Evolutionary conservation across 2,113 vertebrate genomes (phyloP).

Genomic region (Phyllostomus hastatus): DNA sequence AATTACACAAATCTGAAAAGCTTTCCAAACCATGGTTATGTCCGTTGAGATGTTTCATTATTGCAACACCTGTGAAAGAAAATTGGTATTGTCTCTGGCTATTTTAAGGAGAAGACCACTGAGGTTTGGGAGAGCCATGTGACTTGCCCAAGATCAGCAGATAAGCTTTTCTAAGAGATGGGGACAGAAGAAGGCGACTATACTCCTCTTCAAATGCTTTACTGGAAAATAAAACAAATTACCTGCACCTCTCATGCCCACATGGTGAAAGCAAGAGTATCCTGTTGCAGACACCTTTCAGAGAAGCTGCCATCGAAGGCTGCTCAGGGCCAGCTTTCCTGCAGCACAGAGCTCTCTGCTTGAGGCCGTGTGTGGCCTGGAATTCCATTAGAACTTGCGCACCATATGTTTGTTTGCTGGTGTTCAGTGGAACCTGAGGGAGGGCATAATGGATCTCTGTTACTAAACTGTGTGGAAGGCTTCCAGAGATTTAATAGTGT

Average conservation of each 20-base stretch:
- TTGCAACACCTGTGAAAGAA: not conserved
- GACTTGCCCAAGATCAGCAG: constrained; percentile 21
- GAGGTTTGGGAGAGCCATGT: not conserved
- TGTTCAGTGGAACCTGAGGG: constrained; percentile 51
- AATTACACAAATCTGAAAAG: not conserved
- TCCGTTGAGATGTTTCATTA: not conserved
- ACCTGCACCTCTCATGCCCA: not conserved
- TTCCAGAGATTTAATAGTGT: constrained; percentile 57
- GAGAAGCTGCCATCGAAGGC: constrained; percentile 14
- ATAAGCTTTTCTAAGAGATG: not conserved
- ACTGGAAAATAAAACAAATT: not conserved
- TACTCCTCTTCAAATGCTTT: not conserved
- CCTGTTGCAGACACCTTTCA: not conserved
- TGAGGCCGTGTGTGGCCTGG: not conserved
- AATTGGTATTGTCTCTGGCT: not conserved
- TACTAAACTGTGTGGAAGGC: not conserved
- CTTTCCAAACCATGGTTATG: not conserved
- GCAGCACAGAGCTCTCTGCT: not conserved
- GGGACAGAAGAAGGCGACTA: not conserved
- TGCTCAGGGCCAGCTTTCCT: constrained; percentile 33
- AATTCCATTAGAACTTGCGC: constrained; percentile 45
- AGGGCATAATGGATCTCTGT: not conserved
- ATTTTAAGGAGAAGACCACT: not conserved
- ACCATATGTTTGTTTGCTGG: constrained; percentile 29
- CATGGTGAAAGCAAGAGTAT: constrained; percentile 29